A percentile compares a stretch with the other conserved stretches of the same genome.
phyloP scores from a whole-genome alignment of 2,797 vertebrate species.

The Ispidina picta region DNA sequence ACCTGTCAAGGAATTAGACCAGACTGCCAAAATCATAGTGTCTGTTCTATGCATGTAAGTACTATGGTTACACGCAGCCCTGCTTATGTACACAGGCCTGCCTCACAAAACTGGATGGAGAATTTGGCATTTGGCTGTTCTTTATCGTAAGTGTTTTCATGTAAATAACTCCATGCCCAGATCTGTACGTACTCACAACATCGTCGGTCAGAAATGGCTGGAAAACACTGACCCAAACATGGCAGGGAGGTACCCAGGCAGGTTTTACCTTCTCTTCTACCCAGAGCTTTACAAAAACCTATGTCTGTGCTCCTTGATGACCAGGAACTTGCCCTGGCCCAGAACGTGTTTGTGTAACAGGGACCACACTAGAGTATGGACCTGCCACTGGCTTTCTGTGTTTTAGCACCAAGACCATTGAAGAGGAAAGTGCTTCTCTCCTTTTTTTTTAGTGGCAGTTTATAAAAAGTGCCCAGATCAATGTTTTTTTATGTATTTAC shows the following conservation, averaged over 20 bases:
- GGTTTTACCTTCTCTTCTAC: neutral
- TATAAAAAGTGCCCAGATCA: neutral
- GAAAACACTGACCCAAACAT: neutral
- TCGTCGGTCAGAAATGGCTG: neutral
- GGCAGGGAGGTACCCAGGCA: neutral
- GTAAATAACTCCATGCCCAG: too few species aligned
- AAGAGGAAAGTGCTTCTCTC: neutral
- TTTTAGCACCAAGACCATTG: neutral
- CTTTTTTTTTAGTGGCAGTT: neutral
- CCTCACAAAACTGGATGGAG: neutral
- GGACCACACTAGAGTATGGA: rapidly evolving
- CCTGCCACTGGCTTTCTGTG: neutral
- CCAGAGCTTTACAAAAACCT: neutral
- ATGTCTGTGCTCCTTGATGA: neutral
- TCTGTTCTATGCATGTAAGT: neutral
- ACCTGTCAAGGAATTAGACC: neutral
- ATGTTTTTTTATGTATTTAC: neutral
- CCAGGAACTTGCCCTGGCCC: neutral
- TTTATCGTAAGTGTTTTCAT: neutral
- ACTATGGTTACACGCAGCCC: neutral
- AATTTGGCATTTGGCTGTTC: neutral
- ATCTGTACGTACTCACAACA: neutral
- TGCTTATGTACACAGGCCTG: neutral
- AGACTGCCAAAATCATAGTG: neutral
- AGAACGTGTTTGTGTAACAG: rapidly evolving